Evolutionary conservation across 2,797 vertebrate genomes (phyloP).

Genomic region (Orestias chungarensis): DNA sequence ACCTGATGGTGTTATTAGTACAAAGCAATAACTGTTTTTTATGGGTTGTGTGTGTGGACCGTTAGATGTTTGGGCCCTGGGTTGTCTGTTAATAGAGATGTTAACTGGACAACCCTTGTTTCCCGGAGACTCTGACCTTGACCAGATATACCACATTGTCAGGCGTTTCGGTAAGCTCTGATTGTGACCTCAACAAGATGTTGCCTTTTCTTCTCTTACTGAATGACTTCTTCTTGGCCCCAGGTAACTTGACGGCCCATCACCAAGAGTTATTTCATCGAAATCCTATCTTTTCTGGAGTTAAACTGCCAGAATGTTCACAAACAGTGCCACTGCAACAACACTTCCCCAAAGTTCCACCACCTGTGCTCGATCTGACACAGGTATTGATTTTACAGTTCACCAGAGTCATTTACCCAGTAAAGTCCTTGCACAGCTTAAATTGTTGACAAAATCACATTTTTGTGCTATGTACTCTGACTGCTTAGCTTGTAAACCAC

Average conservation of each 20-base stretch:
- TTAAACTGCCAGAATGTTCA: constrained; percentile 81
- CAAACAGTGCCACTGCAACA: constrained; percentile 77
- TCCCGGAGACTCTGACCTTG: constrained; percentile 91
- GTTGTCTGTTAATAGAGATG: constrained; percentile 89
- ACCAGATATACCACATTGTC: constrained; percentile 89
- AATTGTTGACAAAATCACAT: too few relatives aligned
- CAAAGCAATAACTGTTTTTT: constrained; percentile 9
- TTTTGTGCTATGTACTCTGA: not conserved
- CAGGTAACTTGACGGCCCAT: constrained; percentile 86
- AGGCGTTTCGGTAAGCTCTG: constrained; percentile 84
- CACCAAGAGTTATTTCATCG: constrained; percentile 89
- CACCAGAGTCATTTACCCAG: not conserved
- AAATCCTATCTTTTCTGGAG: constrained; percentile 87
- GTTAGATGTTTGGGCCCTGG: constrained; percentile 91
- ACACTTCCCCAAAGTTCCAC: constrained; percentile 77
- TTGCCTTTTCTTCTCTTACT: not conserved
- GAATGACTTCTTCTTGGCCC: not conserved
- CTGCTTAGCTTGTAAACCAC: not conserved
- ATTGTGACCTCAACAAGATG: not conserved
- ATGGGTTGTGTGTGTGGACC: constrained; percentile 76
- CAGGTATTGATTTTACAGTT: constrained; percentile 70
- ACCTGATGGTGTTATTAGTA: not conserved
- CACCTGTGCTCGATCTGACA: constrained; percentile 76
- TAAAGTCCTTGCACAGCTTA: not conserved
- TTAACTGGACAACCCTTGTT: constrained; percentile 87